Evolutionary conservation across 1,140 invertebrate genomes (phyloP), one percentile per base, ranked within the genome.

Genomic region (Trichonephila clavipes): DNA sequence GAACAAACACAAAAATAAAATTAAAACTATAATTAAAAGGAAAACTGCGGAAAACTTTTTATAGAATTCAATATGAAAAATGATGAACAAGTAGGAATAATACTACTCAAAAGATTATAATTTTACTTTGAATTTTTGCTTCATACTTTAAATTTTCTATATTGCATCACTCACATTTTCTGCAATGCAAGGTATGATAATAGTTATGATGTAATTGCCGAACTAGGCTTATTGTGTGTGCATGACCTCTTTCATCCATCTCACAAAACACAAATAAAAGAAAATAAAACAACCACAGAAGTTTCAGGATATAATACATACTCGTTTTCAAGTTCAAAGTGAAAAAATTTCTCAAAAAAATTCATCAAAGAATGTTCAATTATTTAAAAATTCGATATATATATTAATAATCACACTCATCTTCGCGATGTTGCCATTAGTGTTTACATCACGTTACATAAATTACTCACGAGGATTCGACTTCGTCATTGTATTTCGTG

Each of bases 391-490:
- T 88, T 88, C 24, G 21, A 85, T 40, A 40, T 61, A 85, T 21
- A 85, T 59, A 88, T 51, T 64, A 87, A 34, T 87, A 88, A 88
- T 88, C 86, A 21, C 61, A 88, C 86, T 64, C 86, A 88, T 88
- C 86, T 62, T 88, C 64, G 21, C n/a, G 62, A 40, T 88, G 86
- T 88, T 88, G 86, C 86, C 86, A 88, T 88, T 40, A 34, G 51
- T 51, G 51, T 51, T 51, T 51, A 51, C 51, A 51, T 51, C 51
- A 51, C 51, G 51, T 51, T 51, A 51, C 51, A 51, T 51, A 51
- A 51, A 51, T 51, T 51, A 51, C 51, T 51, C 51, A 51, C 51
- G 51, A 51, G 51, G 51, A 51, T 51, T 51, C 51, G 51, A 51
- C 51, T 51, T 51, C 51, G 51, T 51, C 51, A 51, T 51, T 51